Evolutionary conservation across 2,113 vertebrate genomes (phyloP).

Genomic region (Uropsilus gracilis): DNA sequence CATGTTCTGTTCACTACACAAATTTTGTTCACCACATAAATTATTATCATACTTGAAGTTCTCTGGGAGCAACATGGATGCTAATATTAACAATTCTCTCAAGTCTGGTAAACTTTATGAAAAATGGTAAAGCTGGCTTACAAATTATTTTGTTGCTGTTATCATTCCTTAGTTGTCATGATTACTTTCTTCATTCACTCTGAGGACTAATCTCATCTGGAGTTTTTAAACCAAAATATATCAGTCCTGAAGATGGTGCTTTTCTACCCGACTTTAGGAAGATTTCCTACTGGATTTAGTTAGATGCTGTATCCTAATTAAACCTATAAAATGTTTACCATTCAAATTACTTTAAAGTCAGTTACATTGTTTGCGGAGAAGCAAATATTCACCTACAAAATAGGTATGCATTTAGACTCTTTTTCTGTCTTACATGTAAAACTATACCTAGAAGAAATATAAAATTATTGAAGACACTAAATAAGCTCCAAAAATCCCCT

Average conservation of each 20-base stretch:
- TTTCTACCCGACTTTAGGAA: background rate
- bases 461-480: background rate
- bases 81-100: background rate
- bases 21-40: background rate
- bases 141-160: slow-evolving; percentile 28
- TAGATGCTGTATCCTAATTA: background rate
- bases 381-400: background rate
- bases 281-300: background rate
- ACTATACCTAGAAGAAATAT: background rate
- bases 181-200: slow-evolving; percentile 13
- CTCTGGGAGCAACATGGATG: background rate
- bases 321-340: background rate
- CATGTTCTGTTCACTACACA: slow-evolving; percentile 25
- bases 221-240: slow-evolving; percentile 18
- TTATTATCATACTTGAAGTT: background rate
- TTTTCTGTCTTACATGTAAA: background rate
- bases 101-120: background rate
- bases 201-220: background rate
- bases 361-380: background rate
- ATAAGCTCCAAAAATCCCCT: background rate
- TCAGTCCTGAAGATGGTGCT: background rate
- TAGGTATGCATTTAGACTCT: background rate
- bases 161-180: slow-evolving; percentile 15
- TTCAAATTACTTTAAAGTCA: slow-evolving; percentile 38
- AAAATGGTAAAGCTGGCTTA: background rate